A percentile compares a stretch with the other conserved stretches of the same genome.
Evolutionary conservation across 2,113 vertebrate genomes (phyloP).

Genomic region (Equus przewalskii): DNA sequence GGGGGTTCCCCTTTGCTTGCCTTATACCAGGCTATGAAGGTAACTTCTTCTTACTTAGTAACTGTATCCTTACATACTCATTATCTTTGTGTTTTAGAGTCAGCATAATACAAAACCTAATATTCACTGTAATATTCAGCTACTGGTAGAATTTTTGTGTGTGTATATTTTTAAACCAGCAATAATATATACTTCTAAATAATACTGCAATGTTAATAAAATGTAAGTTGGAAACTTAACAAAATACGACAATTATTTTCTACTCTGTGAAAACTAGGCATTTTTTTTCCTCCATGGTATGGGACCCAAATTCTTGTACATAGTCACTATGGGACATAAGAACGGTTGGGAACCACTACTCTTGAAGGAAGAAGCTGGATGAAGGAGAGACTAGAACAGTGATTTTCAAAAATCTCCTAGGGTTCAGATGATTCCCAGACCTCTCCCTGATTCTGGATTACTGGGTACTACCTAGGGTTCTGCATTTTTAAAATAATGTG

Average conservation of each 20-base stretch:
- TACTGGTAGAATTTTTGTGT: slow-evolving; percentile 63
- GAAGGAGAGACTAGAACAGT: not conserved
- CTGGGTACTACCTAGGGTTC: not conserved
- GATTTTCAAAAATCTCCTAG: not conserved
- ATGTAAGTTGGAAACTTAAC: slow-evolving; percentile 59
- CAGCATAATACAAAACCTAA: slow-evolving; percentile 59
- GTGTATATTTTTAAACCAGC: slow-evolving; percentile 56
- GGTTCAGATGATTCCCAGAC: not conserved
- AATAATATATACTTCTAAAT: slow-evolving; percentile 58
- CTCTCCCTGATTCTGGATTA: not conserved
- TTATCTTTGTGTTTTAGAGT: slow-evolving; percentile 49
- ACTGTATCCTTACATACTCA: slow-evolving; percentile 30
- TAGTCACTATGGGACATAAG: not conserved
- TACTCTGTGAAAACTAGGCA: slow-evolving; percentile 49
- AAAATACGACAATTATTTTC: slow-evolving; percentile 51
- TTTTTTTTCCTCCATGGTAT: not conserved
- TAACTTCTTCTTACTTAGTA: slow-evolving; percentile 41
- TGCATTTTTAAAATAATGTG: slow-evolving; percentile 41
- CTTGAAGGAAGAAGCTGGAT: slow-evolving; percentile 12
- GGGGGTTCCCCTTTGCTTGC: not conserved
- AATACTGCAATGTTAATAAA: slow-evolving; percentile 31
- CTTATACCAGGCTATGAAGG: not conserved
- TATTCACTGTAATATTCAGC: slow-evolving; percentile 29
- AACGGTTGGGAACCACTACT: slow-evolving; percentile 19
- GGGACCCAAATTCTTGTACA: slow-evolving; percentile 28